Evolutionary conservation across 2,113 vertebrate genomes (phyloP).

Genomic region (Lampris incognitus): DNA sequence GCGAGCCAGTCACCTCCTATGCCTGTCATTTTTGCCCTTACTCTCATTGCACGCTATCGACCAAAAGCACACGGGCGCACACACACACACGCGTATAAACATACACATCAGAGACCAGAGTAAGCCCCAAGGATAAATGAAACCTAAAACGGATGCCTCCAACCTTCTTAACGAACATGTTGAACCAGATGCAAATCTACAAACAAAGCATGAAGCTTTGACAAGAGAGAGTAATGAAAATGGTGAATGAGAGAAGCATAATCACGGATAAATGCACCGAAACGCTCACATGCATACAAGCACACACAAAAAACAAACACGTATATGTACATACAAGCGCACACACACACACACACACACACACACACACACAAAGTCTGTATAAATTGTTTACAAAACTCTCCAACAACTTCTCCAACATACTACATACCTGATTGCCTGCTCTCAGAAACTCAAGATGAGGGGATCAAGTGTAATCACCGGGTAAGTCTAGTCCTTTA

Average conservation of each 20-base stretch:
- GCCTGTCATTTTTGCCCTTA: constrained; percentile 18
- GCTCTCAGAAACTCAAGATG: constrained; percentile 34
- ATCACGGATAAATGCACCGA: no score
- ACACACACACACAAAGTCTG: constrained; percentile 5
- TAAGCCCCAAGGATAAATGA: constrained; percentile 43
- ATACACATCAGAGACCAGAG: constrained; percentile 48
- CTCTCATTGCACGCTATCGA: neutral
- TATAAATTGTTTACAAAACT: constrained; percentile 24
- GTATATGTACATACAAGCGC: neutral
- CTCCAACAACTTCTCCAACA: neutral
- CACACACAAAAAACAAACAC: neutral
- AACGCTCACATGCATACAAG: no score
- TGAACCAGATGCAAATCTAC: constrained; percentile 53
- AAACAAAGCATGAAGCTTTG: constrained; percentile 40
- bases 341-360: constrained; percentile 1
- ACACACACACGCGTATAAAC: constrained; percentile 11
- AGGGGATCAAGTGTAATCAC: constrained; percentile 30
- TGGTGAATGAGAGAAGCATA: constrained; percentile 17
- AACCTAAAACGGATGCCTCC: constrained; percentile 38
- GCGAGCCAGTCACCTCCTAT: constrained; percentile 20
- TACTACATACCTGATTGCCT: constrained; percentile 21
- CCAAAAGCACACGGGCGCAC: neutral
- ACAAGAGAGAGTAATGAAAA: constrained; percentile 48
- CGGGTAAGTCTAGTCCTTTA: constrained; percentile 4
- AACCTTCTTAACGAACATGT: constrained; percentile 25